A percentile compares a stretch with the other conserved stretches of the same genome.
Evolutionary conservation across 2,113 vertebrate genomes (phyloP).

Genomic region (Pseudonaja textilis): DNA sequence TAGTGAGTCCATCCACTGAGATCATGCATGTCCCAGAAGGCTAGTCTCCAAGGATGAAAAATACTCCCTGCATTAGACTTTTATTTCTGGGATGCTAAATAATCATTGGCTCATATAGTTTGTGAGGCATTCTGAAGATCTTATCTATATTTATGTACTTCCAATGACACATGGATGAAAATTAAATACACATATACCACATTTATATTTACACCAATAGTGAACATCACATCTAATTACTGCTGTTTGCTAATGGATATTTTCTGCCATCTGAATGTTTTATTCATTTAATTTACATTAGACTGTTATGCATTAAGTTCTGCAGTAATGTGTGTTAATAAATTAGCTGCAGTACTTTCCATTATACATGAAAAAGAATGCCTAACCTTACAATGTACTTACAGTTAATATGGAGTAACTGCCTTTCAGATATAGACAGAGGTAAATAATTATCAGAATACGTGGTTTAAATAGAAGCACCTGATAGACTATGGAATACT

Average conservation of each 20-base stretch:
- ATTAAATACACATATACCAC: not conserved
- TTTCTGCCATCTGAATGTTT: not conserved
- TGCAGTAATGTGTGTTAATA: not conserved
- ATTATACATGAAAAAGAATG: not conserved
- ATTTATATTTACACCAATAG: not conserved
- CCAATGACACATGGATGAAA: not conserved
- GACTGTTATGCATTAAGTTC: not conserved
- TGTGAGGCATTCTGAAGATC: not conserved
- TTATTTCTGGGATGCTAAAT: not conserved
- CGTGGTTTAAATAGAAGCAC: not conserved
- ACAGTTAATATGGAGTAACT: not conserved
- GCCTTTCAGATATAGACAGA: not conserved
- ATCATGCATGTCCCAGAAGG: not conserved
- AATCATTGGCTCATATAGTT: not conserved
- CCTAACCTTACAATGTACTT: not conserved
- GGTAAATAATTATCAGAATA: not conserved
- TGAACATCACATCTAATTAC: not conserved
- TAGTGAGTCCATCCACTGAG: not conserved
- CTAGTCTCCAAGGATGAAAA: not conserved
- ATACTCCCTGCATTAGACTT: not conserved
- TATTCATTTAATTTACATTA: not conserved
- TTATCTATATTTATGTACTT: not conserved
- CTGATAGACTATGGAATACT: not conserved
- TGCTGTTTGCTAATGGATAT: not conserved
- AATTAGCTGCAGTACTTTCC: not conserved